These are phyloP conservation scores for Epinotia demarniana DNA, from an alignment of 2,888 invertebrate species.

Conservation along the genomic window DNA sequence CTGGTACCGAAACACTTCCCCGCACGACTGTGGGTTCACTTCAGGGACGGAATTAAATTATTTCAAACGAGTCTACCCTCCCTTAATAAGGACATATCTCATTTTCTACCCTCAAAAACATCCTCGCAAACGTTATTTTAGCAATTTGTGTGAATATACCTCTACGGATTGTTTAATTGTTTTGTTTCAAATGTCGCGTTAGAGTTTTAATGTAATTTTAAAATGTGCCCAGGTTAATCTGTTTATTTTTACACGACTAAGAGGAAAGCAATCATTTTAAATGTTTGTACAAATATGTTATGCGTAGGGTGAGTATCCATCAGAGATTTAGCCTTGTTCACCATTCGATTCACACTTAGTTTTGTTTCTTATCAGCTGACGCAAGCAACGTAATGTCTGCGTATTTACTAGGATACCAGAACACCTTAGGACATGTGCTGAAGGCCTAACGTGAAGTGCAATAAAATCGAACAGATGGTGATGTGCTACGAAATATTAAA, in stretches of 20 bases:
- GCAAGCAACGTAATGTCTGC: too few species aligned
- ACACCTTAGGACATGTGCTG: too few species aligned
- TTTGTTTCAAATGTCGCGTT: neutral
- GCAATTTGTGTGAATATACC: slow-evolving; percentile 30
- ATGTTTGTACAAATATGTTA: neutral
- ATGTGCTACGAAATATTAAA: too few species aligned
- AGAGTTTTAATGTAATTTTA: slow-evolving; percentile 2
- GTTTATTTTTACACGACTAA: neutral
- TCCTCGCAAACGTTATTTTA: slow-evolving; percentile 43
- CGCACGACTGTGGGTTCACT: slow-evolving; percentile 44
- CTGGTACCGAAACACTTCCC: slow-evolving; percentile 36
- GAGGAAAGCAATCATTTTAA: neutral
- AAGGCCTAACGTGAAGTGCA: too few species aligned
- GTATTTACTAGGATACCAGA: too few species aligned
- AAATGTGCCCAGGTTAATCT: neutral
- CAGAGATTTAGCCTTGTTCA: too few species aligned
- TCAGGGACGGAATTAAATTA: slow-evolving; percentile 53
- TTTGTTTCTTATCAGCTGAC: too few species aligned
- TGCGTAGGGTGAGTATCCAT: too few species aligned
- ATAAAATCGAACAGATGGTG: too few species aligned
- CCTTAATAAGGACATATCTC: slow-evolving; percentile 54
- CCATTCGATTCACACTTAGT: too few species aligned
- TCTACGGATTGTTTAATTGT: slow-evolving; percentile 14
- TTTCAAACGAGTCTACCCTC: slow-evolving; percentile 52
- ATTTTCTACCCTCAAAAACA: slow-evolving; percentile 51